These are phyloP conservation scores for Urocynchramus pylzowi DNA, from an alignment of 2,113 vertebrate genomes.

Conservation along the genomic window DNA sequence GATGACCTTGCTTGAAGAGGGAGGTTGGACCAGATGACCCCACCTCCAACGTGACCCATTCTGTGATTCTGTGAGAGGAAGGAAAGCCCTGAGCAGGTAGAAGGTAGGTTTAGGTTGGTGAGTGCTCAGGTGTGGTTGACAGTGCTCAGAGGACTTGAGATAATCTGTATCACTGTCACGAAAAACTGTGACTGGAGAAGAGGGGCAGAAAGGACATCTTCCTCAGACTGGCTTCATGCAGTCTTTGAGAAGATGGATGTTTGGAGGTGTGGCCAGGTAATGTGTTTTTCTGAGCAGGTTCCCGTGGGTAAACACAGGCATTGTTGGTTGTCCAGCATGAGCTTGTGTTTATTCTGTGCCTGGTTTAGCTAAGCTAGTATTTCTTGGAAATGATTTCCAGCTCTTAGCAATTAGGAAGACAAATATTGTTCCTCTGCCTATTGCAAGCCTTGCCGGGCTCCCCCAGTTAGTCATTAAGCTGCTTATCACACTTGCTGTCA, in stretches of 20 bases:
- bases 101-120: not conserved
- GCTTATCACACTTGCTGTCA: not conserved
- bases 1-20: not conserved
- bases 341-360: not conserved
- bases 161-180: not conserved
- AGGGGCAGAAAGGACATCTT: not conserved
- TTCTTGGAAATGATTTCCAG: not conserved
- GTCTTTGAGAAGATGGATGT: not conserved
- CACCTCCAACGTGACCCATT: not conserved
- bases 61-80: not conserved
- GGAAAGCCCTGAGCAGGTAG: not conserved
- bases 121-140: not conserved
- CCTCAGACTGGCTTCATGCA: not conserved
- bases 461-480: slow-evolving; percentile 21
- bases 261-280: not conserved
- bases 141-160: not conserved
- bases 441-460: not conserved
- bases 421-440: not conserved
- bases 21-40: not conserved
- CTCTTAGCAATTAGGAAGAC: not conserved
- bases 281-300: not conserved
- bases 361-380: not conserved
- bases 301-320: accelerated
- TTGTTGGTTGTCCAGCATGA: not conserved
- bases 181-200: not conserved